Evolutionary conservation across 2,797 vertebrate genomes (phyloP).

Genomic region (Pseudocheirus occidentalis): DNA sequence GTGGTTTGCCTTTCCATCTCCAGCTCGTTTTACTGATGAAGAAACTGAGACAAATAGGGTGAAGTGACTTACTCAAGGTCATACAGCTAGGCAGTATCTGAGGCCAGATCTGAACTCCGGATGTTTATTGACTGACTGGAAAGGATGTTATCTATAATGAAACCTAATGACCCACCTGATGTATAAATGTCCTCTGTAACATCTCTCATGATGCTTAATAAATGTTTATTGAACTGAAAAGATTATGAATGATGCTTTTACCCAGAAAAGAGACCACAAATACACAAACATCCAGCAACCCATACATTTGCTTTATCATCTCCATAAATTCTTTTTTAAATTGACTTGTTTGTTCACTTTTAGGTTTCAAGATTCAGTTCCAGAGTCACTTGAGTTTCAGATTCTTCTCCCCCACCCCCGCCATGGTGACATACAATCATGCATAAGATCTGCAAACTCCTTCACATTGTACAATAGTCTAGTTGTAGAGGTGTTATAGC

Average conservation of each 20-base stretch:
- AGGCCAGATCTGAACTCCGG: too few species aligned
- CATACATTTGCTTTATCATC: not conserved
- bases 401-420: too few species aligned
- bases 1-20: not conserved
- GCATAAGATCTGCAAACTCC: too few species aligned
- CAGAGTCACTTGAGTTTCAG: too few species aligned
- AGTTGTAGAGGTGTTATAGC: too few species aligned
- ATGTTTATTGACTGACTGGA: too few species aligned
- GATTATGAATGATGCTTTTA: not conserved
- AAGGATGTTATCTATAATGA: not conserved
- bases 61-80: not conserved
- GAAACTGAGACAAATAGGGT: not conserved
- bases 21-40: not conserved
- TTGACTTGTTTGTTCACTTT: too few species aligned
- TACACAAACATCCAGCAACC: not conserved
- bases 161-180: not conserved
- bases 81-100: not conserved
- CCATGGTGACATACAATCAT: too few species aligned
- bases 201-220: not conserved
- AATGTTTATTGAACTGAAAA: not conserved
- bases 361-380: too few species aligned
- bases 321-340: not conserved
- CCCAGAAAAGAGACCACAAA: not conserved
- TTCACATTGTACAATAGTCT: too few species aligned
- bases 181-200: not conserved